Conservation (phyloP, 2,888 invertebrate genomes). For the Metallyticus violacea region DNA sequence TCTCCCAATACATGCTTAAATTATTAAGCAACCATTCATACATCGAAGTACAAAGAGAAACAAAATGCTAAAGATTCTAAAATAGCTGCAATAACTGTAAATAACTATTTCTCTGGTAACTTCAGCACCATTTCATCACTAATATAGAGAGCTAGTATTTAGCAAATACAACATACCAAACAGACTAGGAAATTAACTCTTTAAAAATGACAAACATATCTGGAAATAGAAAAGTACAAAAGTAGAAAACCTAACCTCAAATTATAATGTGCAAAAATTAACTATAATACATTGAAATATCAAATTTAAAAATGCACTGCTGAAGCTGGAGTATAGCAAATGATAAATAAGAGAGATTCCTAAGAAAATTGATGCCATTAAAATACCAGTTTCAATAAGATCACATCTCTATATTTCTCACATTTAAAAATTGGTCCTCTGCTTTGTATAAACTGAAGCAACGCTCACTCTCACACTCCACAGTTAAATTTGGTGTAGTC, state of each 20-base stretch:
- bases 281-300: background rate
- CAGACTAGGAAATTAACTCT: background rate
- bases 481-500: background rate
- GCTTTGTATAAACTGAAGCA: background rate
- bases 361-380: background rate
- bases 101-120: background rate
- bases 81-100: background rate
- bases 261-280: background rate
- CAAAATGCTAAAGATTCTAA: background rate
- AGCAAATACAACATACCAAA: background rate
- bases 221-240: background rate
- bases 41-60: background rate
- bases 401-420: background rate
- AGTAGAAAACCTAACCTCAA: background rate
- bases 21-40: background rate
- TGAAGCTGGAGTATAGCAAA: background rate
- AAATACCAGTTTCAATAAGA: background rate
- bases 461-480: background rate
- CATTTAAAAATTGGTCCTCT: background rate
- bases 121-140: background rate
- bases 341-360: background rate
- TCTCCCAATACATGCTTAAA: background rate
- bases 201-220: background rate
- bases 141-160: background rate
- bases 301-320: background rate